phyloP scores from a whole-genome alignment of 2,888 invertebrate genomes.

The Scaptomyza cyrtandrae region DNA sequence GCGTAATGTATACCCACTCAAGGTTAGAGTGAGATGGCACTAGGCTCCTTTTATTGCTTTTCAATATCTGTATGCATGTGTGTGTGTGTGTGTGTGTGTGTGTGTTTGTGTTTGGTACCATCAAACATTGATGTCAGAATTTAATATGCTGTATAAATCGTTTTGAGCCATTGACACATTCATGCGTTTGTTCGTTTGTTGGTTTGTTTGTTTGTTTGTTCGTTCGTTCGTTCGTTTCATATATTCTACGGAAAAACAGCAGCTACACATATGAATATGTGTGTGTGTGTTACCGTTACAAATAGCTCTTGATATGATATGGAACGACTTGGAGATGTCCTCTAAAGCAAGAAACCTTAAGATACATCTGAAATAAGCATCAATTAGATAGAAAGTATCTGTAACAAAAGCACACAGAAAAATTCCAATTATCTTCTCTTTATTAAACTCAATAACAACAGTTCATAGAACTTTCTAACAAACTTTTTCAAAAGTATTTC shows the following conservation, averaged over 20 bases:
- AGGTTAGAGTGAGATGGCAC: constrained; percentile 7
- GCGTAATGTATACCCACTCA: background rate
- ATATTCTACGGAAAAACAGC: constrained; percentile 54
- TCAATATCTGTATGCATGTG: constrained; percentile 5
- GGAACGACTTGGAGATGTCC: constrained; percentile 11
- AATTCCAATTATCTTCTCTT: no score
- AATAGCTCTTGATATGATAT: background rate
- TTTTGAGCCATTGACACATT: constrained; percentile 81
- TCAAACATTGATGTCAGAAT: constrained; percentile 81
- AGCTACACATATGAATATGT: constrained; percentile 4
- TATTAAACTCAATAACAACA: background rate
- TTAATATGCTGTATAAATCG: constrained; percentile 81
- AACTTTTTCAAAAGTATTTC: background rate
- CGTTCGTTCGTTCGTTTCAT: constrained; percentile 64
- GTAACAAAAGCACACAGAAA: no score
- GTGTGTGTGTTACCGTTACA: background rate
- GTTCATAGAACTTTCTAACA: background rate
- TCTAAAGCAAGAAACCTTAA: background rate
- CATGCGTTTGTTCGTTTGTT: constrained; percentile 72
- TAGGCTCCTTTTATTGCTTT: constrained; percentile 50
- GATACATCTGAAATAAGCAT: no score
- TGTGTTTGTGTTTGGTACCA: constrained; percentile 38
- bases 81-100: background rate
- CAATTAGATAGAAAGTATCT: no score
- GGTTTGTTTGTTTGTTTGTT: no score